Conservation (phyloP, 2,113 vertebrate genomes). For the Coptodon bakossiorum region DNA sequence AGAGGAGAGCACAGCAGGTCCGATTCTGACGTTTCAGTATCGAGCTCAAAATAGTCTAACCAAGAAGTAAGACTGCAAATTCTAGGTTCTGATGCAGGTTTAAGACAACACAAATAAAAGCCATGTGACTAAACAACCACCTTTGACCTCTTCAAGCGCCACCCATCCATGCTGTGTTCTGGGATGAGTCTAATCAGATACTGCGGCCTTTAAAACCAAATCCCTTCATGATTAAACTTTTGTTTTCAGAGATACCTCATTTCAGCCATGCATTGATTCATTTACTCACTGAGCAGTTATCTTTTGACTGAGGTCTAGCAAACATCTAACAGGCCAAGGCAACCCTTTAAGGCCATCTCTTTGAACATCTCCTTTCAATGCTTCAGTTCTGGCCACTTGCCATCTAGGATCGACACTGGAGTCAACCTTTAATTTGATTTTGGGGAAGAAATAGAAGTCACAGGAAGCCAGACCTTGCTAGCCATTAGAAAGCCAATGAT, state of each 20-base stretch:
- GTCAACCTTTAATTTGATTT: background rate
- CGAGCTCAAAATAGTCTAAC: background rate
- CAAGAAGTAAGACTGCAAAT: background rate
- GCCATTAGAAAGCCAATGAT: background rate
- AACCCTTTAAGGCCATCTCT: background rate
- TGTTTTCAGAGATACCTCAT: background rate
- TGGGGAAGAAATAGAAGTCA: background rate
- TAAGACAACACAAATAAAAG: accelerated
- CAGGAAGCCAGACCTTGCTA: background rate
- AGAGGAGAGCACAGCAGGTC: slow-evolving; percentile 67
- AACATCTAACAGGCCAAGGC: background rate
- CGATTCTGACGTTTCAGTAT: background rate
- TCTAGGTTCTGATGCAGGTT: background rate
- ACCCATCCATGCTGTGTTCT: background rate
- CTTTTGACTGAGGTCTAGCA: background rate
- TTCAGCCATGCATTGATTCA: background rate
- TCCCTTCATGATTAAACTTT: background rate
- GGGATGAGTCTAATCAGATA: background rate
- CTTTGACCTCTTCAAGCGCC: background rate
- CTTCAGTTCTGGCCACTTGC: background rate
- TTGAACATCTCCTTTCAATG: background rate
- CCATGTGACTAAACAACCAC: background rate
- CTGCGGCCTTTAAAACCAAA: accelerated
- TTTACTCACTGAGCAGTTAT: background rate
- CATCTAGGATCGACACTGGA: accelerated